phyloP scores from a whole-genome alignment of 2,113 vertebrate genomes.

The Octodon degus region DNA sequence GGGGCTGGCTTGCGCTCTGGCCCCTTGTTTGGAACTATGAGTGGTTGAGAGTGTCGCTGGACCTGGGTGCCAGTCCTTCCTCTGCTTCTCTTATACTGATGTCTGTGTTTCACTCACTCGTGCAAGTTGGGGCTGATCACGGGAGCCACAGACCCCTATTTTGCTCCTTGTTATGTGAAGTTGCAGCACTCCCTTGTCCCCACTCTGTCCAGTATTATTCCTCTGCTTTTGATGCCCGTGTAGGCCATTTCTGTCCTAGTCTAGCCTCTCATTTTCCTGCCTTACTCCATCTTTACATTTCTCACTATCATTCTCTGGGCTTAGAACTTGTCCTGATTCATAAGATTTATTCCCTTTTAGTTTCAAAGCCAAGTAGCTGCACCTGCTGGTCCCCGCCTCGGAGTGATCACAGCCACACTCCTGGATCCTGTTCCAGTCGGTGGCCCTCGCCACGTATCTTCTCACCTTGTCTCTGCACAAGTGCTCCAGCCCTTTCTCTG shows the following conservation, averaged over 20 bases:
- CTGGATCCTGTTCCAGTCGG: rapidly evolving
- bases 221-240: background rate
- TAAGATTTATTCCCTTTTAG: background rate
- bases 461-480: background rate
- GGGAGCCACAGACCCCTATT: background rate
- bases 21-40: background rate
- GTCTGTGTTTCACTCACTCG: background rate
- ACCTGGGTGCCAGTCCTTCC: too few relatives aligned
- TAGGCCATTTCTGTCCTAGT: too few relatives aligned
- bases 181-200: background rate
- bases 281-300: background rate
- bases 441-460: rapidly evolving
- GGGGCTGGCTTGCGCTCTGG: rapidly evolving
- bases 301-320: background rate
- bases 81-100: background rate
- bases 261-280: background rate
- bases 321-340: too few relatives aligned
- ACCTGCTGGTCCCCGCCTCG: rapidly evolving
- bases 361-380: background rate
- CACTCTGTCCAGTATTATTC: background rate
- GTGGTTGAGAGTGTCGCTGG: too few relatives aligned
- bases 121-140: too few relatives aligned
- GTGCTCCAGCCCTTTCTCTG: background rate
- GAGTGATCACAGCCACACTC: rapidly evolving
- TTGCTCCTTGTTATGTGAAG: background rate